phyloP scores from a whole-genome alignment of 2,797 vertebrate genomes.

The Microhierax caerulescens region DNA sequence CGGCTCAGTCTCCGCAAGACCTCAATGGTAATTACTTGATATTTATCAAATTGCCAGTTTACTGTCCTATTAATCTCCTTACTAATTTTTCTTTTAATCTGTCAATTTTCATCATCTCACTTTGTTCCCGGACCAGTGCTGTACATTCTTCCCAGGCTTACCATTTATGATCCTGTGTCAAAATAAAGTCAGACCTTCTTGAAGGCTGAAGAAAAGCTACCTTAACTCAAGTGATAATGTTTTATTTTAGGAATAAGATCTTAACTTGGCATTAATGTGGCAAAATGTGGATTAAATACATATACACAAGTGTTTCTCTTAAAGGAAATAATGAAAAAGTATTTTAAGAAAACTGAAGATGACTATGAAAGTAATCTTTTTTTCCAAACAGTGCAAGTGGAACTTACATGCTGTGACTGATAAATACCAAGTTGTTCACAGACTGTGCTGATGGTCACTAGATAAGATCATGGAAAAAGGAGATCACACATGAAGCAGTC shows the following conservation, averaged over 20 bases:
- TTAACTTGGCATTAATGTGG: background rate
- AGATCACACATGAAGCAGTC: background rate
- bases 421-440: background rate
- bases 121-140: background rate
- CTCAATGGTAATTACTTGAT: slow-evolving; percentile 79
- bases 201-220: background rate
- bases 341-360: background rate
- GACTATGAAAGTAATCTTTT: too few relatives aligned
- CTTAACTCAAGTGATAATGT: background rate
- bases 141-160: background rate
- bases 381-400: background rate
- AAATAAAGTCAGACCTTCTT: background rate
- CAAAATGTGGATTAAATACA: background rate
- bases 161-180: background rate
- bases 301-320: background rate
- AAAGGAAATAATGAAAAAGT: background rate
- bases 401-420: background rate
- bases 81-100: background rate
- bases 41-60: background rate
- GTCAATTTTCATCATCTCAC: accelerated
- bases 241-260: background rate
- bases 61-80: background rate
- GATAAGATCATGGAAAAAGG: background rate
- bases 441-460: background rate
- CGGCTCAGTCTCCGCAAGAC: slow-evolving; percentile 90